A percentile compares a stretch with the other conserved stretches of the same genome.
These are phyloP conservation scores for Eulemur coronatus DNA, from an alignment of 2,797 vertebrate genomes.

Conservation along the genomic window DNA sequence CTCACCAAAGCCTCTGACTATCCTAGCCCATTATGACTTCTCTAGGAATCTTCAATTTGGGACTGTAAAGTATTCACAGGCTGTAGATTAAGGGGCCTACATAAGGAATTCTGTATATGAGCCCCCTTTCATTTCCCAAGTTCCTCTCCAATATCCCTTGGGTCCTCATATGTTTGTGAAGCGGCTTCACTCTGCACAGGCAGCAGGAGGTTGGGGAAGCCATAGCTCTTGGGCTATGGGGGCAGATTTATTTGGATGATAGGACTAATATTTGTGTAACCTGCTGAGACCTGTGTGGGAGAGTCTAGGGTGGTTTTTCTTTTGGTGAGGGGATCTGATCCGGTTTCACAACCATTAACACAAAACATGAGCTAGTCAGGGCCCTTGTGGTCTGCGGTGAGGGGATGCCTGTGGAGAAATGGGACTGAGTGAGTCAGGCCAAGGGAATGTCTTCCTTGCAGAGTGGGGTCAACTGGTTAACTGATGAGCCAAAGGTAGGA, in stretches of 20 bases:
- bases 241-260: constrained; percentile 74
- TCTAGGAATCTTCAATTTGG: background rate
- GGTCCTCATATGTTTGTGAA: constrained; percentile 57
- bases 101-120: background rate
- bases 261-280: constrained; percentile 76
- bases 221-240: constrained; percentile 26
- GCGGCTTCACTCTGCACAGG: constrained; percentile 50
- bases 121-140: background rate
- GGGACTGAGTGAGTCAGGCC: constrained; percentile 82
- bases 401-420: constrained; percentile 79
- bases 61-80: background rate
- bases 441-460: constrained; percentile 79
- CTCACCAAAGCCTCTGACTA: background rate
- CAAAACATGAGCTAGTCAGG: constrained; percentile 74
- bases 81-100: background rate
- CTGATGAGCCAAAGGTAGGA: constrained; percentile 72
- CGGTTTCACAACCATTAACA: constrained; percentile 74
- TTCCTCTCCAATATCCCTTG: constrained; percentile 39
- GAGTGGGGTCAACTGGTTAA: constrained; percentile 74
- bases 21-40: background rate
- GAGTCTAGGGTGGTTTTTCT: constrained; percentile 79
- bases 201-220: constrained; percentile 56
- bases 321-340: constrained; percentile 74
- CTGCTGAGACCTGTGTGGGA: constrained; percentile 72
- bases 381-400: constrained; percentile 78